Evolutionary conservation across 2,113 vertebrate species (phyloP), one percentile per base, ranked within the genome.

Genomic region (Ursus arctos): DNA sequence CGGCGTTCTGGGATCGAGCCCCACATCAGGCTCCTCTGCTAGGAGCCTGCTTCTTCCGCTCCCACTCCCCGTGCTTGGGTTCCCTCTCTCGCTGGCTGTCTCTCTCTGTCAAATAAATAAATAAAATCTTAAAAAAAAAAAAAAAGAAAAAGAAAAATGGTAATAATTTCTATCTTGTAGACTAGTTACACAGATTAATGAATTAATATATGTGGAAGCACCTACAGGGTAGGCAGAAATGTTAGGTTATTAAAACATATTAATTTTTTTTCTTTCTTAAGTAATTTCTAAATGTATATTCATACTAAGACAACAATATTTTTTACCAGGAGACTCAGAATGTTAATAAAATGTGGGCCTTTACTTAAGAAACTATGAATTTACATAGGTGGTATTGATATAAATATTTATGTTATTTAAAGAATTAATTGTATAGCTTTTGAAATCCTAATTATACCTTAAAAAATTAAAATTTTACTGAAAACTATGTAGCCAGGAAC

Each of bases 221-320:
- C 47, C 40, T 89, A 36, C 0, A 36, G 0, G 76, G 16, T 76
- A 91, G 6, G 43, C n/a, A 57, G 63, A 88, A 93, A 80, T 18
- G 10, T 77, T 87, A 65, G 28, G 10, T 77, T 90, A 71, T 77
- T 93, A 69, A 85, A 88, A 88, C 57, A 36, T 79, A 43, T 22
- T 86, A 55, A 21, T 49, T 63, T 93, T 96, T 89, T 92, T 43
- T 40, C 55, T 91, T 47, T 65, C 18, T 53, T 31, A 92, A 71
- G 49, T 81, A 94, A 79, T 87, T 91, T 88, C 22, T 93, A 61
- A 94, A 49, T 95, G 26, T 92, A 22, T 31, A 3, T 74, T 82
- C 88, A 47, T 31, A 43, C 69, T 88, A 82, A 86, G 22, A 49
- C 71, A 51, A 74, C 28, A 80, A 36, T 57, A 43, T 93, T 95